Base-by-base conservation (phyloP, 1,140 invertebrate species). In the Melanaphis sacchari region DNA sequence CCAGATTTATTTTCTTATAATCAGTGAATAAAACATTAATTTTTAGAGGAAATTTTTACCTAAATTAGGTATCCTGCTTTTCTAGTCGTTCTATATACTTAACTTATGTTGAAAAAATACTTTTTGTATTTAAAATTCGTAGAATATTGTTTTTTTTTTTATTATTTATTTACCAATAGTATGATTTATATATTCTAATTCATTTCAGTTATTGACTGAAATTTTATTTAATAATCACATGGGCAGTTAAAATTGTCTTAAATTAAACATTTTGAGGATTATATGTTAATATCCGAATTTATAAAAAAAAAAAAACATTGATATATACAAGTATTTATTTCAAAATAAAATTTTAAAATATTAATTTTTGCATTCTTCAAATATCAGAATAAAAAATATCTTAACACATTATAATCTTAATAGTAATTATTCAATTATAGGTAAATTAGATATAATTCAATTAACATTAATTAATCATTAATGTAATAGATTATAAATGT, bases 61-160 rank as follows among this genome's bases (percentile, higher is more conserved):
- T 54, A 90, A 54, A 26, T 59, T 40, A 54, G 52, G 87, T 89
- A 59, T 54, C 41, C 31, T 38, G n/a, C 49, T 90, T 90, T 90
- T 90, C 88, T 90, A 90, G 88, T 90, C 88, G 59, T n/a, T 90
- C 43, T 88, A 90, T 90, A 21, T 90, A 90, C 88, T 90, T 90
- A 90, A 40, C 41, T 90, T 38, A 90, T 90, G 21, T 54, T 54
- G 43, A 1, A 52, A 85, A 31, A 85, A 43, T 40, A 85, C 40
- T 41, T 85, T 8, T 85, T 85, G 2, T 18, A 18, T 85, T 18
- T 85, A 43, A 76, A 66, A 43, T 85, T 43, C 31, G n/a, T 43
- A 43, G 31, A 4, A 85, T 41, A 0, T 85, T 41, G 31, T 11
- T 85, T 85, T 43, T 41, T 43, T 11, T 43, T 82, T n/a, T n/a